Evolutionary conservation across 2,888 invertebrate genomes (phyloP), one percentile per base, ranked within the genome.

Genomic region (Papilio gigon): DNA sequence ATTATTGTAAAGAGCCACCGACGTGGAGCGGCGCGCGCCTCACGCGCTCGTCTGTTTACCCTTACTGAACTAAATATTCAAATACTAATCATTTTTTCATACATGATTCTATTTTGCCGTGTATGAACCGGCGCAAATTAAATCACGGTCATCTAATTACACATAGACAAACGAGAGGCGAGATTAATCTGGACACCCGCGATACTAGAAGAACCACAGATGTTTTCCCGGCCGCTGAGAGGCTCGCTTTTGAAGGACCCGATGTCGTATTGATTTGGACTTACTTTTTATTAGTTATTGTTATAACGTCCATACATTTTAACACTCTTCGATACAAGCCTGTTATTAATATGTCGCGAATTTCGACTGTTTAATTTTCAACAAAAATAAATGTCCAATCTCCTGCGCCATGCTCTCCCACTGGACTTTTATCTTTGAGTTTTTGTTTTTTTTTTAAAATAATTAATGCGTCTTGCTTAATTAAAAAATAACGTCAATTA

Each of bases 1-100:
- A 88, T 89, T 88, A 88, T 86, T 84, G 85, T 85, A 84, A 85
- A 86, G 85, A 84, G 84, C 80, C 79, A 76, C 79, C 79, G 83
- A 73, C 80, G 80, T 78, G 77, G 84, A 84, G 83, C 83, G 81
- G 77, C 74, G 59, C 64, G 33, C n/a, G n/a, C n/a, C n/a, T n/a
- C n/a, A n/a, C n/a, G n/a, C n/a, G n/a, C n/a, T n/a, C n/a, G n/a
- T n/a, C n/a, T n/a, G n/a, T n/a, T 58, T 27, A 27, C 58, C 17
- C 25, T 12, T 44, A 44, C 44, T 47, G 4, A 4, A 47, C 12
- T 11, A 44, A 30, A 61, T 62, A 62, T 44, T 35, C 30, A 56
- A 17, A 30, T 56, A 56, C 17, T 30, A 17, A 27, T 14, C 2
- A 30, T n/a, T 30, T 30, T 56, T 22, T 12, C 47, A 9, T 47